Percentiles rank a stretch among this genome's conserved stretches.
These are phyloP conservation scores for Diaphora mendica DNA, from an alignment of 2,888 invertebrate genomes.

Conservation along the genomic window DNA sequence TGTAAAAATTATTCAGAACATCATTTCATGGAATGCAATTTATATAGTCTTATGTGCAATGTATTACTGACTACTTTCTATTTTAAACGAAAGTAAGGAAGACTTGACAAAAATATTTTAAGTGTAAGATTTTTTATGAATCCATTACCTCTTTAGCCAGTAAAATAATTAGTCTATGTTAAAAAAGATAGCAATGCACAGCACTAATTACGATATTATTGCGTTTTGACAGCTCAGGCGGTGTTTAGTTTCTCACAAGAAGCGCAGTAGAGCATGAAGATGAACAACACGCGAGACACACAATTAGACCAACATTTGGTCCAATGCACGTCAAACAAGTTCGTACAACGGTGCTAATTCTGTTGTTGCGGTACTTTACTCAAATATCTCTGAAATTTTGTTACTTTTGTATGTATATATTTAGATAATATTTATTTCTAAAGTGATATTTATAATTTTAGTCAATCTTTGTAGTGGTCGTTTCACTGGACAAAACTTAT, in stretches of 20 bases:
- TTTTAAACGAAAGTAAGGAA: constrained; percentile 49
- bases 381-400: no score
- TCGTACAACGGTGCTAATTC: neutral
- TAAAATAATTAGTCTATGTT: constrained; percentile 30
- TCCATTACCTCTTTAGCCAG: constrained; percentile 38
- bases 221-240: constrained; percentile 20
- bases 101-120: constrained; percentile 23
- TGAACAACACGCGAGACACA: constrained; percentile 33
- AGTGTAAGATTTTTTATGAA: constrained; percentile 16
- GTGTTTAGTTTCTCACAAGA: constrained; percentile 33
- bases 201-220: constrained; percentile 26
- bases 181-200: constrained; percentile 42
- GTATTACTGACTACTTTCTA: constrained; percentile 46
- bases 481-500: no score
- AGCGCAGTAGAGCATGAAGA: constrained; percentile 37
- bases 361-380: no score
- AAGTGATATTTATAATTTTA: no score
- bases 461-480: no score
- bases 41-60: constrained; percentile 31
- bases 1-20: constrained; percentile 28
- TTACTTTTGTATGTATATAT: no score
- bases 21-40: constrained; percentile 37
- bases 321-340: neutral
- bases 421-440: no score
- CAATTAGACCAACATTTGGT: constrained; percentile 9